phyloP scores from a whole-genome alignment of 2,113 vertebrate species.

The Copsychus sechellarum region DNA sequence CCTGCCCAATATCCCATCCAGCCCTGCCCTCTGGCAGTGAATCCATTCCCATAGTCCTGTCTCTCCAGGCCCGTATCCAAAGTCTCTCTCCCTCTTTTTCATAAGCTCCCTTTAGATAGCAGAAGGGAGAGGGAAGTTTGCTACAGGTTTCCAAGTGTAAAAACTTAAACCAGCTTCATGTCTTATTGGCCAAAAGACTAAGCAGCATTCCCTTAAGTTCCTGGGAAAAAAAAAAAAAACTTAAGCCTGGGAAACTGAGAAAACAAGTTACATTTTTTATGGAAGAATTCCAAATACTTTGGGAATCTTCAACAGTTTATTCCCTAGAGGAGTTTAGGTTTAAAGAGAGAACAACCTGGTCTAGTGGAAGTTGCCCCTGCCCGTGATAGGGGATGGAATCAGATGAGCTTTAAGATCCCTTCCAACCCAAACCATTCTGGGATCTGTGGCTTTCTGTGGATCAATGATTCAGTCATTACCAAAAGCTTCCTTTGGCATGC shows the following conservation, averaged over 20 bases:
- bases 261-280: not conserved
- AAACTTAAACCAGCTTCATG: not conserved
- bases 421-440: not conserved
- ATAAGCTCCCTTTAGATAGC: not conserved
- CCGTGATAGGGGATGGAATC: not conserved
- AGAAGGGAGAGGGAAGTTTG: not conserved
- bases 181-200: not conserved
- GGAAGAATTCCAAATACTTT: not conserved
- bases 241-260: not conserved
- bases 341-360: not conserved
- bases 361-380: not conserved
- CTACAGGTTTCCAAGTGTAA: not conserved
- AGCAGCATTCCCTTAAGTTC: not conserved
- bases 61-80: not conserved
- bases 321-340: not conserved
- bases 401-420: not conserved
- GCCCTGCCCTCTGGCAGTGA: not conserved
- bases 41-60: too few relatives aligned
- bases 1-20: not conserved
- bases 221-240: not conserved
- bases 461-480: not conserved
- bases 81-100: not conserved
- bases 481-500: not conserved
- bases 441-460: not conserved
- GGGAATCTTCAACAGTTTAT: not conserved